Conservation (phyloP, 1,140 invertebrate genomes). For the Danaus plexippus region DNA sequence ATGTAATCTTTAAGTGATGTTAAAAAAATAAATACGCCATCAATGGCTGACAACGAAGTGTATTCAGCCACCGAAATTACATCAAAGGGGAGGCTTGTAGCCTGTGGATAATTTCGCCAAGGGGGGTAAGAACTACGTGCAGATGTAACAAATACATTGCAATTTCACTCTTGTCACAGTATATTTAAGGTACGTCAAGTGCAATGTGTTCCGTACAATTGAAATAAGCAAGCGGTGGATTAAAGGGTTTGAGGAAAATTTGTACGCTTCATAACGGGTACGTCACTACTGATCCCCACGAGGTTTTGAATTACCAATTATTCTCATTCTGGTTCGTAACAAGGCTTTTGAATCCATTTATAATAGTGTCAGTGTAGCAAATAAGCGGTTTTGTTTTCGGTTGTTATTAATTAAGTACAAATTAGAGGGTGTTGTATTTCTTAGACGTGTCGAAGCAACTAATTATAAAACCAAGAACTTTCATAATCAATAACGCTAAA, state of each 20-base stretch:
- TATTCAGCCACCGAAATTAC: conserved; percentile 52
- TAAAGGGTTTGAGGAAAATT: conserved; percentile 69
- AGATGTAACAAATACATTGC: conserved; percentile 1
- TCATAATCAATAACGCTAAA: too few species aligned
- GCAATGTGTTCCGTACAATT: conserved; percentile 35
- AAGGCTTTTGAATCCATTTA: conserved; percentile 26
- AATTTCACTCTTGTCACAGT: conserved; percentile 13
- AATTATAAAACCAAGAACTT: too few species aligned
- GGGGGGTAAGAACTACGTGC: conserved; percentile 37
- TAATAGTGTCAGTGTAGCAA: conserved; percentile 22
- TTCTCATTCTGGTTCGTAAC: conserved; percentile 50
- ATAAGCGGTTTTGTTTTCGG: conserved; percentile 20
- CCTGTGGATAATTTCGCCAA: conserved; percentile 44
- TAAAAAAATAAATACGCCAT: conserved; percentile 15
- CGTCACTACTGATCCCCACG: conserved; percentile 32
- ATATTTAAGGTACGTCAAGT: conserved; percentile 7
- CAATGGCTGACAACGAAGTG: conserved; percentile 23
- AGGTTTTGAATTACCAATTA: conserved; percentile 70
- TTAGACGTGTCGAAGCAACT: too few species aligned
- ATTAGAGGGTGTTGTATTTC: conserved; percentile 5
- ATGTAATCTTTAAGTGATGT: too few species aligned
- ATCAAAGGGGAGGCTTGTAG: conserved; percentile 41
- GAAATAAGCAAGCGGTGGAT: conserved; percentile 65
- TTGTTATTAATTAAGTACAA: conserved; percentile 16
- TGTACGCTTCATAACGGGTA: conserved; percentile 54